Evolutionary conservation across 2,113 vertebrate species (phyloP), one percentile per base, ranked within the genome.

Genomic region (Hipposideros armiger): DNA sequence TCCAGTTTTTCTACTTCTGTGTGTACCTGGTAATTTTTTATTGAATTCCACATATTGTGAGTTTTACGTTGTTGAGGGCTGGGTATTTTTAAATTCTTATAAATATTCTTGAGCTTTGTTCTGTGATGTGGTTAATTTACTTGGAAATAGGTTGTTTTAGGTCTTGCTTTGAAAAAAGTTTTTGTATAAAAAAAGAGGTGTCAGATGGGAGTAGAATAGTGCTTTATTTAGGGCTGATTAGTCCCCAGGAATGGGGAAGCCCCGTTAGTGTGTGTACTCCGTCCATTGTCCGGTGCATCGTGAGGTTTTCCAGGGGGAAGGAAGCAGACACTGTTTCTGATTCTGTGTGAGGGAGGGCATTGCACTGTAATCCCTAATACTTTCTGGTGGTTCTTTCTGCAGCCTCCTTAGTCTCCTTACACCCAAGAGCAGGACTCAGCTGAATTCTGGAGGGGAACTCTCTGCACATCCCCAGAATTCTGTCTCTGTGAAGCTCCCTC

Each of bases 131-230:
- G 19, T 87, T 56, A 87, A 58, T 66, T 90, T 95, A 72, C 24
- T 93, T 78, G 22, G 19, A 78, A 66, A n/a, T 86, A 67, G 52
- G 67, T 73, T 95, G 26, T 87, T 86, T 87, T 36, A 93, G 70
- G 5, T 45, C 14, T 93, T 82, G 17, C 15, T 66, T 84, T 77
- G 1, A 54, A 54, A 54, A 54, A 54, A 17, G 15, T 17, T 54
- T 54, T 54, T 54, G 15, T 54, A 15, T 3, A 54, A 54, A 54
- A 17, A 17, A 54, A 54, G 2, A 54, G 4, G 52, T 90, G 11
- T 60, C 95, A 84, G 64, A 6, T 83, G 24, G 24, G n/a, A 69
- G 64, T 32, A 26, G 32, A 40, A 42, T 11, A 30, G 36, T 77
- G 40, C n/a, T 91, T 52, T 73, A 10, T 89, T 95, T 66, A 78